These are phyloP conservation scores for Apocheima hispidaria DNA, from an alignment of 2,888 invertebrate genomes.

Conservation along the genomic window DNA sequence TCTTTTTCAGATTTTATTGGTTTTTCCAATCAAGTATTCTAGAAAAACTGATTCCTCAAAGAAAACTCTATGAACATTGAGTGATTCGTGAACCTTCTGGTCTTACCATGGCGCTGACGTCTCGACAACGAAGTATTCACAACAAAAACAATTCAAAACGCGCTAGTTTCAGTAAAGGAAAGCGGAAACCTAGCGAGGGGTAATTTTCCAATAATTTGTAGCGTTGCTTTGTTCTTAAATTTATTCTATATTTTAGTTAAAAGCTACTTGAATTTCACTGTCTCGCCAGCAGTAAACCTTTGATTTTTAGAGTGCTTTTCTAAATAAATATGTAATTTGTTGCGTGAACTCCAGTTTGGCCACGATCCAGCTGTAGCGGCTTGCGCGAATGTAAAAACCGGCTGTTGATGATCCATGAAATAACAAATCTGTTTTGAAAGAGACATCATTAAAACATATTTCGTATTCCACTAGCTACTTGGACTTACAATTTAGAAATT, in stretches of 20 bases:
- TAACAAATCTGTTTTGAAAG: conserved; percentile 15
- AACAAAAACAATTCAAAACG: conserved; percentile 79
- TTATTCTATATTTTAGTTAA: neutral
- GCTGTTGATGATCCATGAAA: conserved; percentile 20
- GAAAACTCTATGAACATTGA: conserved; percentile 14
- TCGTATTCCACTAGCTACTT: neutral
- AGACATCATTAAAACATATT: neutral
- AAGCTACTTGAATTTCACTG: neutral
- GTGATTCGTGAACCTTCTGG: conserved; percentile 12
- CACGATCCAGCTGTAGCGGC: conserved; percentile 53
- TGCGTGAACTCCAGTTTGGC: conserved; percentile 52
- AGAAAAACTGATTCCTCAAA: neutral
- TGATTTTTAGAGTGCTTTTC: conserved; percentile 9
- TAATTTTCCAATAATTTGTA: conserved; percentile 45
- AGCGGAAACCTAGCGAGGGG: conserved; percentile 74
- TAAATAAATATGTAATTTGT: conserved; percentile 12
- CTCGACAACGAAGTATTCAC: conserved; percentile 77
- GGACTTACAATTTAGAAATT: neutral
- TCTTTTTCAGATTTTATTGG: conserved; percentile 6
- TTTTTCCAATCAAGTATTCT: neutral
- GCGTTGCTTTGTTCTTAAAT: conserved; percentile 3
- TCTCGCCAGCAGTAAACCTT: neutral
- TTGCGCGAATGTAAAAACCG: conserved; percentile 58
- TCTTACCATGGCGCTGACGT: conserved; percentile 71
- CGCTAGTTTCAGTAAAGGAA: conserved; percentile 74